These are phyloP conservation scores for Genyomyrus donnyi DNA, from an alignment of 2,113 vertebrate species.

Conservation along the genomic window DNA sequence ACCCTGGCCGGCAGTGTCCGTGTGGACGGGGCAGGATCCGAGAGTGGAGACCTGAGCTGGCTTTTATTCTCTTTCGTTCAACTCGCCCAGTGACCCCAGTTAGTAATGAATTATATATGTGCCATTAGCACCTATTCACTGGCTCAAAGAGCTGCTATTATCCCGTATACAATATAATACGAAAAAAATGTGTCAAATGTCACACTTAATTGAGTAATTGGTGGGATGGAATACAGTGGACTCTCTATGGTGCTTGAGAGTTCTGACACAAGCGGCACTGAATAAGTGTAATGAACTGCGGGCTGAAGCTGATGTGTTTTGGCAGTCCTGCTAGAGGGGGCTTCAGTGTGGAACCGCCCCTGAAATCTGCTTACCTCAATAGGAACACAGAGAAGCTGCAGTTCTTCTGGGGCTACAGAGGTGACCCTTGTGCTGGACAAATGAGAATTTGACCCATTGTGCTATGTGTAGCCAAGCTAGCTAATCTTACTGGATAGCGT, in stretches of 20 bases:
- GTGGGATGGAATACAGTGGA: not conserved
- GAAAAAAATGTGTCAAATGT: not conserved
- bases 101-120: not conserved
- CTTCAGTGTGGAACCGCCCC: conserved; percentile 35
- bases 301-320: not conserved
- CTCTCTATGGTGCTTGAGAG: not conserved
- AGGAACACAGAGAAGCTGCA: conserved; percentile 51
- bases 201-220: not conserved
- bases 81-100: not conserved
- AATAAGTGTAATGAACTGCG: not conserved
- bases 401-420: conserved; percentile 18
- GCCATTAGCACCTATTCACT: not conserved
- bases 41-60: not conserved
- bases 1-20: not conserved
- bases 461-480: not conserved
- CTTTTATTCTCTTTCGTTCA: not conserved
- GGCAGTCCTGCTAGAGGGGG: not conserved
- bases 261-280: not conserved
- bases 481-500: not conserved
- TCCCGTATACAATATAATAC: not conserved
- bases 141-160: not conserved
- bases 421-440: not conserved
- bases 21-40: not conserved
- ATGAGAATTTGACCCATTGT: not conserved
- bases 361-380: conserved; percentile 61